phyloP scores from a whole-genome alignment of 2,113 vertebrate species.

The Todiramphus chloris region DNA sequence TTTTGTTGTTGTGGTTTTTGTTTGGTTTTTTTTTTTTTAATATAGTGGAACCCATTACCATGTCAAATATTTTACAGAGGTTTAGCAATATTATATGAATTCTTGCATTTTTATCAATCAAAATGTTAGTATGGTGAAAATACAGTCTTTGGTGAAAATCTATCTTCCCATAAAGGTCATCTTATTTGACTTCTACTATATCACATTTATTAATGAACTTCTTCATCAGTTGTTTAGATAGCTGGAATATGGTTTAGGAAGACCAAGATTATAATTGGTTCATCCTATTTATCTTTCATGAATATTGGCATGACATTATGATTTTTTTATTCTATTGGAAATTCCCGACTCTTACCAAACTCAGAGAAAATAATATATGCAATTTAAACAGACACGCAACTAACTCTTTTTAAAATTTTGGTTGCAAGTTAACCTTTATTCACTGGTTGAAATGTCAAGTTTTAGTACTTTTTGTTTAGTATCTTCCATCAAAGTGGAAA shows the following conservation, averaged over 20 bases:
- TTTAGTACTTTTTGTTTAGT: conserved; percentile 40
- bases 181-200: not conserved
- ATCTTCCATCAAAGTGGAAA: conserved; percentile 38
- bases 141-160: not conserved
- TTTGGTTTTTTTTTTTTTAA: not conserved
- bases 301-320: not conserved
- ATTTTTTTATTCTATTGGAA: not conserved
- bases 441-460: conserved; percentile 48
- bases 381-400: conserved; percentile 7
- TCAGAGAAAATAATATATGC: conserved; percentile 9
- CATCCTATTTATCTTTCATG: not conserved
- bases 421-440: conserved; percentile 26
- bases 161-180: not conserved
- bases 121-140: not conserved
- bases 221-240: not conserved
- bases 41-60: not conserved
- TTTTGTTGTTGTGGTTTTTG: not conserved
- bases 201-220: not conserved
- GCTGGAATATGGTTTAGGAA: not conserved
- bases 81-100: not conserved
- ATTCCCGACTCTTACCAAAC: not conserved
- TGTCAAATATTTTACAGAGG: not conserved
- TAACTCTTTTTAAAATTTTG: not conserved
- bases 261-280: not conserved
- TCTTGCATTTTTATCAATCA: not conserved